Conservation (phyloP, 2,888 invertebrate genomes). For the Schizaphis graminum region DNA sequence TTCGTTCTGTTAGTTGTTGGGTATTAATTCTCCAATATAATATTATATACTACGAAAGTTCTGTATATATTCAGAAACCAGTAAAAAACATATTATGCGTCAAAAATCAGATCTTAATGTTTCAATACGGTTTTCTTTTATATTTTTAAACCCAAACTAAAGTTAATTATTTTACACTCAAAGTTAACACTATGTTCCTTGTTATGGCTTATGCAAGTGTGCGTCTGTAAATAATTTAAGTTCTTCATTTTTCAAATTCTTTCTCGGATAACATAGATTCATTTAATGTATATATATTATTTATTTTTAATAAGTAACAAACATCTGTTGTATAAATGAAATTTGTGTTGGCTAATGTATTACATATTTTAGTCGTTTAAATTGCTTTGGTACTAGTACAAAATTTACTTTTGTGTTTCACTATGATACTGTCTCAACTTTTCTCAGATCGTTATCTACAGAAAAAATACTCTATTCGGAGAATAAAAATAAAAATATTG, state of each 20-base stretch:
- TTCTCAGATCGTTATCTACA: not conserved
- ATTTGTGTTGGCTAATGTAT: not conserved
- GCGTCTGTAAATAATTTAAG: not conserved
- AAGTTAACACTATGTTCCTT: not conserved
- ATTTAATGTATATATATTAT: not conserved
- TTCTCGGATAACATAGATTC: not conserved
- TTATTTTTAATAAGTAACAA: not conserved
- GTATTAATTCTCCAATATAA: not conserved
- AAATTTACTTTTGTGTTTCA: not conserved
- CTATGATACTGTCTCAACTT: not conserved
- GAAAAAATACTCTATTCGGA: not conserved
- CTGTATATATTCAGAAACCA: not conserved
- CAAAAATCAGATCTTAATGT: not conserved
- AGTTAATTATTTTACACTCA: not conserved
- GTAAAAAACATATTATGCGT: too few species aligned
- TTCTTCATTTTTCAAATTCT: not conserved
- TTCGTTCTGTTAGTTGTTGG: not conserved
- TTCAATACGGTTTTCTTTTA: not conserved
- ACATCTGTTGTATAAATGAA: not conserved
- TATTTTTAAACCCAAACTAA: not conserved
- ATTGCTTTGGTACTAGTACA: not conserved
- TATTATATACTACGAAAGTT: not conserved
- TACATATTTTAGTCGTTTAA: not conserved
- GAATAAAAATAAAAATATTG: not conserved
- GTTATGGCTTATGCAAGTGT: not conserved